Conservation (phyloP, 1,140 invertebrate species). For the Drosophila pectinifera region DNA sequence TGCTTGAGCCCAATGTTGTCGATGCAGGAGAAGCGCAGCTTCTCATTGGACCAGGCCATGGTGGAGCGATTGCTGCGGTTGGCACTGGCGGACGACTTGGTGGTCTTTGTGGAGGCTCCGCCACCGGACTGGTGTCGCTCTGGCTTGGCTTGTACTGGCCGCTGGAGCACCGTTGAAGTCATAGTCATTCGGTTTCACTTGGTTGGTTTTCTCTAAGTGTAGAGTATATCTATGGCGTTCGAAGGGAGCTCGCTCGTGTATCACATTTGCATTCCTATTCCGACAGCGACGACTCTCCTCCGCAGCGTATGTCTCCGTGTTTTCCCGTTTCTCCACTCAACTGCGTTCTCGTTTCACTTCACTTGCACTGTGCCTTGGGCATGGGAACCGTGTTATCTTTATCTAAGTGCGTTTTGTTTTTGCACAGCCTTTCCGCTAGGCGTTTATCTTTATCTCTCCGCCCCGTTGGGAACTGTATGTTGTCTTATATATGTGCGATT, state of each 20-base stretch:
- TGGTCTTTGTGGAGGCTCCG: conserved; percentile 16
- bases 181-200: conserved; percentile 71
- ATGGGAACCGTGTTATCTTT: conserved; percentile 54
- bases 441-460: conserved; percentile 33
- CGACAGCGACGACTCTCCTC: conserved; percentile 20
- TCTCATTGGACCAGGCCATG: conserved; percentile 84
- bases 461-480: conserved; percentile 28
- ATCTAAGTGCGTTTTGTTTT: conserved; percentile 41
- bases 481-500: neutral
- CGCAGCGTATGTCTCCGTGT: neutral
- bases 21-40: conserved; percentile 82
- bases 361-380: conserved; percentile 51
- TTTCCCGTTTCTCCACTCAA: conserved; percentile 51
- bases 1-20: conserved; percentile 83
- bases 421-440: conserved; percentile 25
- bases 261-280: conserved; percentile 68
- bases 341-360: conserved; percentile 54
- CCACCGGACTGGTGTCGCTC: conserved; percentile 31
- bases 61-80: conserved; percentile 44
- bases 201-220: conserved; percentile 22
- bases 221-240: neutral
- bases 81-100: conserved; percentile 26
- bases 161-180: conserved; percentile 83
- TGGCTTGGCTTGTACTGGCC: conserved; percentile 58
- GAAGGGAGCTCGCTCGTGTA: conserved; percentile 26